Base-by-base conservation (phyloP, 1,140 invertebrate species). In the Drosophila lacertosa region DNA sequence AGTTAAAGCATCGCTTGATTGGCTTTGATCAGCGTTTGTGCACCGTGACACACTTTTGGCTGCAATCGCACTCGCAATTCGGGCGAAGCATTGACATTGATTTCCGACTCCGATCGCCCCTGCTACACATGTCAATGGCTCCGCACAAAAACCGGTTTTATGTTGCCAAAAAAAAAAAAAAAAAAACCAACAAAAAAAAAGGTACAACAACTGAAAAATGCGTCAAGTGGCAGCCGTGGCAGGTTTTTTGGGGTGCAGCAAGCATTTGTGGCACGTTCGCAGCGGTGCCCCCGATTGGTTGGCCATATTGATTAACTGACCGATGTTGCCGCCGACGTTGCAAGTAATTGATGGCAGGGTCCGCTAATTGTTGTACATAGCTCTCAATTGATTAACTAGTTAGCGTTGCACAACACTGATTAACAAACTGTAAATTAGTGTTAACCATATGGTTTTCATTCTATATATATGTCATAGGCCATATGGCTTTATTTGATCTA, bases 21-120 rank as follows among this genome's bases (percentile, higher is more conserved):
- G 62, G 42, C 68, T 53, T 70, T 77, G 77, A 84, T 84, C 77
- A 70, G 65, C 62, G 55, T 40, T 68, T 39, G 45, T 63, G 39
- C 65, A 50, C 37, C 48, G 76, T 74, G 81, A 86, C 81, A 84
- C 81, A 84, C 68, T 86, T 74, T 71, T 33, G 20, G 16, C 20
- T 24, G n/a, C n/a, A n/a, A 37, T 15, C 42, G 7, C 20, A 48
- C 39, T 33, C 54, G 44, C 37, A 47, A 70, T 53, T 48, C 29
- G 48, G 29, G 32, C 24, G 50, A 54, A 69, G 37, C 68, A 81
- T 72, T 84, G 81, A 86, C 81, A 84, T 88, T 86, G 81, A 83
- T 83, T 76, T 76, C 59, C 53, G 69, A 65, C 64, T 66, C 66
- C 54, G 53, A 37, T 55, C 74, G 50, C 32, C 57, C 66, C 59